These are phyloP conservation scores for Epsilonema sp. DNA, from an alignment of 2,888 invertebrate species.

Conservation along the genomic window DNA sequence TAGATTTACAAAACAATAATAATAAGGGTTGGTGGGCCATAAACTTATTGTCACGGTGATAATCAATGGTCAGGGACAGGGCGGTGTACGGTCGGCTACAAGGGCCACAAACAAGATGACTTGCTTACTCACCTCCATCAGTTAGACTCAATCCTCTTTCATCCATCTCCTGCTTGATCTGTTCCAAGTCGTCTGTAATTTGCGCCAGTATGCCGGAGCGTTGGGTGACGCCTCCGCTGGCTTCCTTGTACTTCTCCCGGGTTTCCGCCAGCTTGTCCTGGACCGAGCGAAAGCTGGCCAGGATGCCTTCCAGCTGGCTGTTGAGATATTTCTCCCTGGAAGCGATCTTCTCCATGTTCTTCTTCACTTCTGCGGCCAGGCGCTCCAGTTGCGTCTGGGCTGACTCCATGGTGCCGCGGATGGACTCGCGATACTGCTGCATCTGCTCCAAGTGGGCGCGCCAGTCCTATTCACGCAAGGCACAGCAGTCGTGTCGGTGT, in stretches of 20 bases:
- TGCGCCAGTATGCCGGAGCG: conserved; percentile 38
- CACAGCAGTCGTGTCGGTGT: not conserved
- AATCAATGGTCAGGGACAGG: too few species aligned
- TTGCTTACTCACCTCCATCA: conserved; percentile 51
- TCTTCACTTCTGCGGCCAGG: conserved; percentile 55
- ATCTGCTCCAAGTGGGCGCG: conserved; percentile 76
- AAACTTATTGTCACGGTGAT: too few species aligned
- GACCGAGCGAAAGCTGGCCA: conserved; percentile 51
- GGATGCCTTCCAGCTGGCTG: conserved; percentile 56
- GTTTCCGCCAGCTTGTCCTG: conserved; percentile 33
- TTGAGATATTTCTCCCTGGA: conserved; percentile 81
- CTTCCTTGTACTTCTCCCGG: conserved; percentile 38
- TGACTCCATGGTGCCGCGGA: conserved; percentile 42
- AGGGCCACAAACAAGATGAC: not conserved
- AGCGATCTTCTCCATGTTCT: conserved; percentile 66
- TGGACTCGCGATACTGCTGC: conserved; percentile 50
- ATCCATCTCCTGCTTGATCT: conserved; percentile 82
- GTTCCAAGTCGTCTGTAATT: conserved; percentile 62
- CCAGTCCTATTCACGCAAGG: conserved; percentile 44
- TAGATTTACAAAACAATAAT: too few species aligned
- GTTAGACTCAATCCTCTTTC: conserved; percentile 75
- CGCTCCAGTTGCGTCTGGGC: conserved; percentile 57
- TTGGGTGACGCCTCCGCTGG: conserved; percentile 64
- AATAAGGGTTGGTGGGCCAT: too few species aligned
- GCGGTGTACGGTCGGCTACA: too few species aligned